Base-by-base conservation (phyloP, 2,888 invertebrate genomes). In the Coenonympha arcania region DNA sequence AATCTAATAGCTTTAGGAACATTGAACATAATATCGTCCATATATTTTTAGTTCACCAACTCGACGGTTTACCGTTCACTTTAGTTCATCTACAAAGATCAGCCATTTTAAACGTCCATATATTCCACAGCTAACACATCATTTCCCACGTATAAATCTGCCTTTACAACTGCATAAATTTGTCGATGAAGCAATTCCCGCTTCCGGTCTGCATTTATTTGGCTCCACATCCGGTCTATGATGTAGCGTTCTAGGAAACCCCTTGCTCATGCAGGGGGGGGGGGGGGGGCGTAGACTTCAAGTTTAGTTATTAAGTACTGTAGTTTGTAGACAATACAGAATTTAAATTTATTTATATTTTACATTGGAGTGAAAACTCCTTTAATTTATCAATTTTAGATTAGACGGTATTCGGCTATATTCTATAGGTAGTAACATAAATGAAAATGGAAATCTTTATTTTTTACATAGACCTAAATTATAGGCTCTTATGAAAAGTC, bases 91-190 rank as follows among this genome's bases (percentile, higher is more conserved):
- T 28, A 26, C 11, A 30, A 20, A 36, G 3, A n/a, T 37, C 2
- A 20, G 6, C 36, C 39, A 43, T 50, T 18, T 46, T 43, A 4
- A 1, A 6, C 4, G 28, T 8, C 68, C 15, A 61, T 74, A 56
- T 68, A 64, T 69, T 54, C 47, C 30, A 40, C 44, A 61, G 66
- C 71, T 76, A 71, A 75, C 76, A 79, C 76, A 71, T 76, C 71
- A 73, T 68, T 71, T 75, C 67, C 69, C 66, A 67, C 69, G 66
- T 71, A 82, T 81, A 82, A 83, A 83, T 82, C 76, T 69, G 69
- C 69, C 69, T 78, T 78, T 76, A 83, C 77, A 82, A 76, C 81
- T 73, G 74, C 79, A 83, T 84, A 82, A 82, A 83, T 81, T 81
- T 81, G 79, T 83, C 83, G 76, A 80, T 83, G 73, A 71, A 78